Percentiles rank a stretch among this genome's conserved stretches.
Conservation (phyloP, 2,113 vertebrate genomes). For the Edolisoma coerulescens region DNA sequence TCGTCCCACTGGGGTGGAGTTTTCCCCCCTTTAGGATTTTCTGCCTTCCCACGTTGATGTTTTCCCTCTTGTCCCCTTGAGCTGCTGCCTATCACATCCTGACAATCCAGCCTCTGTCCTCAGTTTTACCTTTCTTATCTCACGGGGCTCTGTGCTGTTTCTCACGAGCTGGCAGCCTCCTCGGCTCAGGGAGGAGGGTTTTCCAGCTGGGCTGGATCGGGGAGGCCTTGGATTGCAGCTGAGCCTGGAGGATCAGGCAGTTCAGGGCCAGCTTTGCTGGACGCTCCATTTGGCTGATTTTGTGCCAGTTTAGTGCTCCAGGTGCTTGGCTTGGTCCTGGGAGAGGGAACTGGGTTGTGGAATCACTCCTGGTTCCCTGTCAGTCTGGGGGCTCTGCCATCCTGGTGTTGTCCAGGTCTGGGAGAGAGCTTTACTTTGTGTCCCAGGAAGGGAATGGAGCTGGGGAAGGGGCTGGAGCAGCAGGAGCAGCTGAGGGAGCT, state of each 20-base stretch:
- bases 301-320: background rate
- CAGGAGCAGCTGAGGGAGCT: background rate
- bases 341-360: background rate
- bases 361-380: background rate
- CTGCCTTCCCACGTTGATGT: background rate
- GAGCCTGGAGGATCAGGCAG: background rate
- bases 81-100: background rate
- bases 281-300: background rate
- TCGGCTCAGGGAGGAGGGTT: background rate
- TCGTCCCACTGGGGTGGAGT: background rate
- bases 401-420: background rate
- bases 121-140: background rate
- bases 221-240: conserved; percentile 3
- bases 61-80: background rate
- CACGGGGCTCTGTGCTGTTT: background rate
- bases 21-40: background rate
- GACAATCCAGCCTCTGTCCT: background rate
- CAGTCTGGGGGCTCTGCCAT: background rate
- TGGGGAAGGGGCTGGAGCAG: background rate
- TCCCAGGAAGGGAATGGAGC: background rate
- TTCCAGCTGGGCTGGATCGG: background rate
- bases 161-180: background rate
- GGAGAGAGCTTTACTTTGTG: background rate
- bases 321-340: background rate
- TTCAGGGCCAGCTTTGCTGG: background rate